These are phyloP conservation scores for Pterobdella sp. DNA, from an alignment of 2,888 invertebrate species.

Conservation along the genomic window DNA sequence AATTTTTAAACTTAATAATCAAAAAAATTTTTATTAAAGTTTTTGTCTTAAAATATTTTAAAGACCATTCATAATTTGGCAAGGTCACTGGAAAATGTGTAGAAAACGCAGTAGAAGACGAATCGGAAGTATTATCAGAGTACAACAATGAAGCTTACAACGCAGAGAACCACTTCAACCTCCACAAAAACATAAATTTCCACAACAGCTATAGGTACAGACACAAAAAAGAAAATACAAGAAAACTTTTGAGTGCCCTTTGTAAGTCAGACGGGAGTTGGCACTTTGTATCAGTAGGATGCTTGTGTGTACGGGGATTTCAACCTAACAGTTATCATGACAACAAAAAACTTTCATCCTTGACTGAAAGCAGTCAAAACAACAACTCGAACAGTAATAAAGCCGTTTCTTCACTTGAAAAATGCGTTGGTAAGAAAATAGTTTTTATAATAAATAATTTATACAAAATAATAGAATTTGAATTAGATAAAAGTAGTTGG, in stretches of 20 bases:
- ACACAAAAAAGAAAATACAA: not conserved
- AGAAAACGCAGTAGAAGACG: slow-evolving; percentile 66
- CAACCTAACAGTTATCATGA: slow-evolving; percentile 58
- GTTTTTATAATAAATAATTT: not conserved
- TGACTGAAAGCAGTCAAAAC: no score
- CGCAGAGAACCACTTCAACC: not conserved
- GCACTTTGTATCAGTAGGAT: slow-evolving; percentile 82
- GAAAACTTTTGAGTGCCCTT: slow-evolving; percentile 49
- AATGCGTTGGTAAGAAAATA: slow-evolving; percentile 9
- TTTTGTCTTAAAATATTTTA: no score
- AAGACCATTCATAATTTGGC: slow-evolving; percentile 55
- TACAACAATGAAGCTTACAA: not conserved
- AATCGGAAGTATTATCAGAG: slow-evolving; percentile 33
- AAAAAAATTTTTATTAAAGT: no score
- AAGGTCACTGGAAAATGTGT: slow-evolving; percentile 85
- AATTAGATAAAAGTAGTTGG: no score
- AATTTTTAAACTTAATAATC: no score
- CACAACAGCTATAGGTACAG: not conserved
- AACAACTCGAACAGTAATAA: not conserved
- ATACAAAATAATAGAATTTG: no score
- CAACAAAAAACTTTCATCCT: no score
- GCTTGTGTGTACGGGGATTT: slow-evolving; percentile 85
- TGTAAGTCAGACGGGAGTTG: slow-evolving; percentile 90
- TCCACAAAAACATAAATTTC: not conserved
- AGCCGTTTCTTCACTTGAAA: not conserved